Base-by-base conservation (phyloP, 2,888 invertebrate genomes). In the Plebejus anna region DNA sequence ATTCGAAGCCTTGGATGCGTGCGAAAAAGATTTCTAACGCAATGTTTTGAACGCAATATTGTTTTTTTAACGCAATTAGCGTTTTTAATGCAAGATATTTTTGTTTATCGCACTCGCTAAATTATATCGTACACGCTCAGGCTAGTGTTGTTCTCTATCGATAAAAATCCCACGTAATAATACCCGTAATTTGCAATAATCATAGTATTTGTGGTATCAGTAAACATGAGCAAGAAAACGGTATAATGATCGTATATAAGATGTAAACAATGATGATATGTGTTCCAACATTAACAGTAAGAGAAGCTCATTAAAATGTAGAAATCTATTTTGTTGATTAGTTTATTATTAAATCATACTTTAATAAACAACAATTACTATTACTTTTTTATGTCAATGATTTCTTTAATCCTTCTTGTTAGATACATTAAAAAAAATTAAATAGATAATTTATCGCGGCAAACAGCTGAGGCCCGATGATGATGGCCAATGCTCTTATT, bases 11-110 rank as follows among this genome's bases (percentile, higher is more conserved):
- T 66, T 66, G 66, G 87, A 91, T 92, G 93, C 92, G 92, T 92
- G 90, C 84, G 86, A 86, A 88, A 86, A 86, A 84, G 89, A 89
- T 92, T 91, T 90, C 91, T 91, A 92, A 89, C 89, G 89, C 89
- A 90, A 88, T 83, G 83, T 73, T 55, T 73, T 73, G 16, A 73
- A 82, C 78, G 85, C 85, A 90, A 91, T 66, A 66, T 92, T 92
- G 89, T 79, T 82, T 84, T 84, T 90, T 89, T 87, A 87, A 85
- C 84, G 82, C 86, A 87, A 89, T 86, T 87, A 85, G 86, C 88
- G 88, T 90, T 91, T 91, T 88, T 87, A 88, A 88, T 89, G 90
- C 90, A 91, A 90, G 91, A 90, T 89, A 86, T 73, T 73, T 73
- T 73, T 51, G 73, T 73, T 73, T 84, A 77, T 82, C 81, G 87